These are phyloP conservation scores for Murina feae DNA, from an alignment of 2,113 vertebrate genomes.

Conservation along the genomic window DNA sequence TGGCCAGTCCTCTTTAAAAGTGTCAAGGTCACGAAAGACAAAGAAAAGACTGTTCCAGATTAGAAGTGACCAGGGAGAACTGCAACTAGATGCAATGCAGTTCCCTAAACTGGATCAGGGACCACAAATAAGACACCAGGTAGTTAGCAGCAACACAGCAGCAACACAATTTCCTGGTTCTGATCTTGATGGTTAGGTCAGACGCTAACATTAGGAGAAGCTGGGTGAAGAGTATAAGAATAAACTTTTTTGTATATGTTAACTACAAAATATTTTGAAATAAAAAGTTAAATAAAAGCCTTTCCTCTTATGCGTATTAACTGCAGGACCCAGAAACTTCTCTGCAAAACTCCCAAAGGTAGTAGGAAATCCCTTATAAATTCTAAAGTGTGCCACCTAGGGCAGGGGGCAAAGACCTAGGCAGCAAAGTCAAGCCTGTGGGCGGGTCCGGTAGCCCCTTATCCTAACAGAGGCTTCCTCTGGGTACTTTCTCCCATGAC, in stretches of 20 bases:
- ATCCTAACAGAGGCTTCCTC: neutral
- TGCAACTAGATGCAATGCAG: neutral
- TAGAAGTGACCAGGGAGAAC: neutral
- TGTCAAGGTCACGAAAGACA: neutral
- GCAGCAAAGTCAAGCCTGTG: neutral
- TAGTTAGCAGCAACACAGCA: neutral
- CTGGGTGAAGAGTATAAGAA: neutral
- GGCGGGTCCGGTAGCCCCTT: neutral
- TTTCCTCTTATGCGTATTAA: neutral
- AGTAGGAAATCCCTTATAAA: neutral
- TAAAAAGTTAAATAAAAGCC: neutral
- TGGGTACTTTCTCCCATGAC: neutral
- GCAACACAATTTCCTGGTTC: neutral
- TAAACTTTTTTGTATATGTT: neutral
- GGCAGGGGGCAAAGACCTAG: neutral
- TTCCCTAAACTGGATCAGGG: neutral
- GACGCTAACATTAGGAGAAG: neutral
- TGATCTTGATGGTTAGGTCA: neutral
- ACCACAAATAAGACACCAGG: neutral
- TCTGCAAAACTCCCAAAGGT: neutral
- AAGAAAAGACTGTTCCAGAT: neutral
- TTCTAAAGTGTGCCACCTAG: neutral
- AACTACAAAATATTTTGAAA: slow-evolving; percentile 23
- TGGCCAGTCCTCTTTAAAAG: neutral
- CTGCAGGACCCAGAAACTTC: neutral